phyloP scores from a whole-genome alignment of 2,113 vertebrate genomes.

The Phalacrocorax carbo region DNA sequence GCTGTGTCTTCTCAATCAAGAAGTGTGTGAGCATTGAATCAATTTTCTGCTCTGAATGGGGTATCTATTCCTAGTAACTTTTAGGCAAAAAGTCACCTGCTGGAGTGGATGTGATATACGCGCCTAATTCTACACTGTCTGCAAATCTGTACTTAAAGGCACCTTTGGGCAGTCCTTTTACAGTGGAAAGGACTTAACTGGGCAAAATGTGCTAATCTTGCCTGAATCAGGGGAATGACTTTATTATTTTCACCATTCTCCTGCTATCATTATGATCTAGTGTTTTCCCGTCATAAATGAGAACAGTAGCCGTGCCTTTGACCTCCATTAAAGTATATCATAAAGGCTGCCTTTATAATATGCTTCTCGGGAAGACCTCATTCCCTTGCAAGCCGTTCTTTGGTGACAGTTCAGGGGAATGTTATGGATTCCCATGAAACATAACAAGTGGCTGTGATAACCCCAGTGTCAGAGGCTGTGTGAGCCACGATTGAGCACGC shows the following conservation, averaged over 20 bases:
- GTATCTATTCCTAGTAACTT: background rate
- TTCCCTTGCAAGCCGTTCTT: background rate
- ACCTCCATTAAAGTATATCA: slow-evolving; percentile 1
- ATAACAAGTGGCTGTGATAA: background rate
- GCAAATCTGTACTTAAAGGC: background rate
- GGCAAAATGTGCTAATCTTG: slow-evolving; percentile 18
- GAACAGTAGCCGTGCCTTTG: slow-evolving; percentile 23
- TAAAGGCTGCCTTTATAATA: slow-evolving; percentile 3
- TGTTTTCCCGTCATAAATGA: slow-evolving; percentile 12
- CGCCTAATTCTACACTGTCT: background rate
- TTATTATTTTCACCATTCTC: background rate
- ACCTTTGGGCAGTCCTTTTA: background rate
- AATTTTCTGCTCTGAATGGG: background rate
- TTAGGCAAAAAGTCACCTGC: background rate
- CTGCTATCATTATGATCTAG: slow-evolving; percentile 4
- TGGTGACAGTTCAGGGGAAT: background rate
- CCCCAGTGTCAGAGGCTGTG: background rate
- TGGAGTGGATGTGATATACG: background rate
- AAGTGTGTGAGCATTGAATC: background rate
- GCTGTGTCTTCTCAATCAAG: background rate
- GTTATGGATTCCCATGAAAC: slow-evolving; percentile 1
- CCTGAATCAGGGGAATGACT: background rate
- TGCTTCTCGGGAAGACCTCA: background rate
- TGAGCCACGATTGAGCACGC: background rate
- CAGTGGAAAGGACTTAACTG: slow-evolving; percentile 3